Conservation (phyloP, 23 tunicate species). For the Styela plicata region DNA sequence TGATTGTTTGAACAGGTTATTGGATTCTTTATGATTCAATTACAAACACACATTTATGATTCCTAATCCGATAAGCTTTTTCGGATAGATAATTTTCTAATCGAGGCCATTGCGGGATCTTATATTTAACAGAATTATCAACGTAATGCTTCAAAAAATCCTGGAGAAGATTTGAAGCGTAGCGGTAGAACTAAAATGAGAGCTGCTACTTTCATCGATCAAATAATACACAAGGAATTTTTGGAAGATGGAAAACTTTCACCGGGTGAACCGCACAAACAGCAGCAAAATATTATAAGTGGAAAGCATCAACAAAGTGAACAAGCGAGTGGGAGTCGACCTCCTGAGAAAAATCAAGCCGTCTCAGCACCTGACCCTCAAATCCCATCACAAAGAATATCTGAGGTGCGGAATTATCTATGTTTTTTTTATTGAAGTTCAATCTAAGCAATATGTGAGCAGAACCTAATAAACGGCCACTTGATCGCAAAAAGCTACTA, state of each 20-base stretch:
- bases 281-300: not conserved
- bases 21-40: no score
- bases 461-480: no score
- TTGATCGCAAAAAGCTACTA: no score
- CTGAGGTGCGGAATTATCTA: not conserved
- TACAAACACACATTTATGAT: no score
- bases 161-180: conserved; percentile 54
- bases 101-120: no score
- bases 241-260: not conserved
- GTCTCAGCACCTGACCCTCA: not conserved
- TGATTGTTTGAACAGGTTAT: no score
- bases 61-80: no score
- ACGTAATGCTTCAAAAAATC: not conserved
- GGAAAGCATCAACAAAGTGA: not conserved
- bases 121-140: not conserved
- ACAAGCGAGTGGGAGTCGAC: not conserved
- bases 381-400: not conserved
- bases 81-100: no score
- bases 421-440: no score
- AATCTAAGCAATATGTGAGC: no score
- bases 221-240: conserved; percentile 29
- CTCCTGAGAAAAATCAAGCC: not conserved
- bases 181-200: conserved; percentile 68
- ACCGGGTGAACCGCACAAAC: not conserved
- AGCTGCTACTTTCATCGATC: conserved; percentile 51